These are phyloP conservation scores for Myocastor coypus DNA, from an alignment of 2,113 vertebrate genomes.

Conservation along the genomic window DNA sequence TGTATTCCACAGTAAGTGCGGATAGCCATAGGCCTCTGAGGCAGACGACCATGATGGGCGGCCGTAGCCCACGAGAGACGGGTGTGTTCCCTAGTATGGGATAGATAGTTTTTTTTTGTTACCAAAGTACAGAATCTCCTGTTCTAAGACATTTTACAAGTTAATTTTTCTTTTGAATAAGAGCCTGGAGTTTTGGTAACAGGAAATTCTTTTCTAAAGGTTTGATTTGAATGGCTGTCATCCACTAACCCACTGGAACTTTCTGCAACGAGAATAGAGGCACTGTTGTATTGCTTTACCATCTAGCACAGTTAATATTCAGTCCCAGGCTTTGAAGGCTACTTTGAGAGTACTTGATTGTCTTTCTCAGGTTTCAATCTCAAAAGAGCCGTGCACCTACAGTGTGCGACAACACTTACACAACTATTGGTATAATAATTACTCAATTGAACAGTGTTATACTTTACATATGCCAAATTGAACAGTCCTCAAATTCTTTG, in stretches of 20 bases:
- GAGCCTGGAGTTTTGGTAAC: background rate
- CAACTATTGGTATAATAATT: background rate
- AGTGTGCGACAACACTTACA: background rate
- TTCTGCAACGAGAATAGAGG: background rate
- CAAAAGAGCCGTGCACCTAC: background rate
- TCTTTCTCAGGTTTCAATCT: background rate
- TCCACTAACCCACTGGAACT: background rate
- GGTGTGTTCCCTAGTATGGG: background rate
- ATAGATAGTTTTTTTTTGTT: background rate
- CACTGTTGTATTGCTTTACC: fast-evolving
- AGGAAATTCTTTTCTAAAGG: background rate
- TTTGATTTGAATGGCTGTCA: background rate
- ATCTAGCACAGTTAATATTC: background rate
- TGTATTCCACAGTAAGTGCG: constrained; percentile 93
- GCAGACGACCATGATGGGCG: background rate
- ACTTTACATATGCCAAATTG: background rate
- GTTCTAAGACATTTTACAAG: background rate
- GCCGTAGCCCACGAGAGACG: background rate
- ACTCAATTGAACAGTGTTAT: background rate
- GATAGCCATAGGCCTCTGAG: fast-evolving
- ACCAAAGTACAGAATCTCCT: background rate
- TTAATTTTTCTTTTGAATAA: constrained; percentile 47
- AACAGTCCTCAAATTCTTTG: background rate
- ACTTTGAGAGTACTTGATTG: background rate
- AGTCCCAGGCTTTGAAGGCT: background rate